Percentiles rank a stretch among this genome's conserved stretches.
These are phyloP conservation scores for Pogonocherus hispidulus DNA, from an alignment of 2,888 invertebrate species.

Conservation along the genomic window DNA sequence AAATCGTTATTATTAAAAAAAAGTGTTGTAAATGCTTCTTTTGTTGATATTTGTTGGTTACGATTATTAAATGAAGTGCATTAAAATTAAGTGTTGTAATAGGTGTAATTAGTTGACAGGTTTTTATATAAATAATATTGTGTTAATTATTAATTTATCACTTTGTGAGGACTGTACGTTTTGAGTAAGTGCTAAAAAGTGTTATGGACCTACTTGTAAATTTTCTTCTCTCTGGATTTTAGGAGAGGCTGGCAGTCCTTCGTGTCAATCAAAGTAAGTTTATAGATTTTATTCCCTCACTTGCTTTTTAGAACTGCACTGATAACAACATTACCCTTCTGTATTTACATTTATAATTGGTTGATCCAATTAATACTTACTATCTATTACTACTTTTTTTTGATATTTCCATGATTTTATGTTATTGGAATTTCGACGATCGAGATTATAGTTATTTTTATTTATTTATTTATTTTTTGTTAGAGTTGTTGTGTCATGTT, in stretches of 20 bases:
- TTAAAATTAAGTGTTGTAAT: constrained; percentile 30
- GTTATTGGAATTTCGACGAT: too few species aligned
- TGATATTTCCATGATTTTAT: too few species aligned
- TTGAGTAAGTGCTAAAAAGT: constrained; percentile 24
- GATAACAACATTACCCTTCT: not conserved
- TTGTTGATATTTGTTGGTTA: constrained; percentile 40
- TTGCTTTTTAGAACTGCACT: constrained; percentile 1
- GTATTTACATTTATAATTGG: too few species aligned
- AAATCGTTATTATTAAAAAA: constrained; percentile 23
- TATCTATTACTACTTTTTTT: too few species aligned
- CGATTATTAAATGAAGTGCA: constrained; percentile 31
- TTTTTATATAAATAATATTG: constrained; percentile 22
- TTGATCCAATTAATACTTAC: too few species aligned
- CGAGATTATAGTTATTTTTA: too few species aligned
- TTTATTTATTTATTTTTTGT: too few species aligned
- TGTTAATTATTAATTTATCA: constrained; percentile 26
- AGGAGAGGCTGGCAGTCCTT: constrained; percentile 8
- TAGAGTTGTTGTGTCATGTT: too few species aligned
- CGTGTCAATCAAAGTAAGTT: constrained; percentile 32
- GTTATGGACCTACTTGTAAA: constrained; percentile 8
- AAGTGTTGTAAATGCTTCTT: constrained; percentile 35
- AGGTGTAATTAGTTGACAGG: constrained; percentile 23
- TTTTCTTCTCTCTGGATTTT: constrained; percentile 12
- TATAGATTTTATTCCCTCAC: constrained; percentile 1
- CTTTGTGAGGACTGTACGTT: constrained; percentile 18